phyloP scores from a whole-genome alignment of 2,797 vertebrate species.

The Enteromius trimaculatus region DNA sequence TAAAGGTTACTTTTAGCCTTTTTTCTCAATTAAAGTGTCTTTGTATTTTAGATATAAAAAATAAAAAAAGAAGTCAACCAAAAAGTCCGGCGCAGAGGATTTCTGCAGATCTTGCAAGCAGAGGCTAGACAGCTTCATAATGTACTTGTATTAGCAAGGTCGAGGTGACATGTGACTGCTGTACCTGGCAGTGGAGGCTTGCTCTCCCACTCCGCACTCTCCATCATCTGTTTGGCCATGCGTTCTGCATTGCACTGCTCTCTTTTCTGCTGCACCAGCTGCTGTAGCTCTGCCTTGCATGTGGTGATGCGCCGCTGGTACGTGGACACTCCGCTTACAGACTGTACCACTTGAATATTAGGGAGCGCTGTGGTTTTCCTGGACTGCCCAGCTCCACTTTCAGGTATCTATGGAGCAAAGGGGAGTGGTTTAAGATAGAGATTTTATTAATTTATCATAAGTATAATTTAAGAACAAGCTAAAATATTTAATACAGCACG shows the following conservation, averaged over 20 bases:
- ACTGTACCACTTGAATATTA: conserved; percentile 74
- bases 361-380: conserved; percentile 73
- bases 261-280: conserved; percentile 93
- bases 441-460: not conserved
- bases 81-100: not conserved
- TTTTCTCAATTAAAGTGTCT: not conserved
- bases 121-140: not conserved
- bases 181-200: conserved; percentile 92
- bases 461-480: not conserved
- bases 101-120: not conserved
- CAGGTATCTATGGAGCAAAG: conserved; percentile 73
- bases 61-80: not conserved
- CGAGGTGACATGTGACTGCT: not conserved
- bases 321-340: conserved; percentile 77
- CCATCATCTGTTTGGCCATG: conserved; percentile 96
- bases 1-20: not conserved
- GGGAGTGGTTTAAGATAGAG: not conserved
- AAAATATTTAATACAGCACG: not conserved
- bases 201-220: conserved; percentile 97
- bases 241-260: conserved; percentile 95
- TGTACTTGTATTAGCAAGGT: not conserved
- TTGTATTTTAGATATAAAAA: not conserved
- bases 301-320: conserved; percentile 92
- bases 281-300: conserved; percentile 93
- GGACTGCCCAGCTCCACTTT: conserved; percentile 75